phyloP scores from a whole-genome alignment of 2,888 invertebrate genomes.

The Leucania comma region DNA sequence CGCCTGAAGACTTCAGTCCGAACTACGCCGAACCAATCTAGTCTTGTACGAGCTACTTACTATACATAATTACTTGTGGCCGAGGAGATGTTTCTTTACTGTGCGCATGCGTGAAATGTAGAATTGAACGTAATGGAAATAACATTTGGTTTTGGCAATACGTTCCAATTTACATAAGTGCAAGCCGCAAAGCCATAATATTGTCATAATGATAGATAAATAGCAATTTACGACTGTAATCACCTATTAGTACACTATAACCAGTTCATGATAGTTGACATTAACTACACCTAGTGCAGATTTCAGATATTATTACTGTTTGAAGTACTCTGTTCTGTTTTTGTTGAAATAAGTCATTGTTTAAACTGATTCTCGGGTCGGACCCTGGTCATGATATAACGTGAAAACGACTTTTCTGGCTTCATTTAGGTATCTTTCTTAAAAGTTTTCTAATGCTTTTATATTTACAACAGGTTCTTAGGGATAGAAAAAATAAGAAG shows the following conservation, averaged over 20 bases:
- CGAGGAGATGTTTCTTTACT: background rate
- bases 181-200: background rate
- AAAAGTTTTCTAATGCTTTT: too few relatives aligned
- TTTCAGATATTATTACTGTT: too few relatives aligned
- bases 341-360: too few relatives aligned
- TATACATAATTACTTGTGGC: slow-evolving; percentile 30
- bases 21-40: slow-evolving; percentile 39
- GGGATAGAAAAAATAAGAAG: too few relatives aligned
- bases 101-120: background rate
- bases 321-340: too few relatives aligned
- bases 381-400: too few relatives aligned
- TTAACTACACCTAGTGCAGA: too few relatives aligned
- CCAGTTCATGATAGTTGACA: background rate
- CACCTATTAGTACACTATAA: background rate
- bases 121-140: background rate
- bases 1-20: slow-evolving; percentile 41
- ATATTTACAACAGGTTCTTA: too few relatives aligned
- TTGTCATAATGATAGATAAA: background rate
- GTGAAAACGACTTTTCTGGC: too few relatives aligned
- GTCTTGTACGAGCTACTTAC: slow-evolving; percentile 49
- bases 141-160: background rate
- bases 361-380: too few relatives aligned
- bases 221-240: background rate
- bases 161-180: background rate
- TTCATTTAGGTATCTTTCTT: too few relatives aligned